Evolutionary conservation across 2,888 invertebrate genomes (phyloP), one percentile per base, ranked within the genome.

Genomic region (Heterodera filipjevi): DNA sequence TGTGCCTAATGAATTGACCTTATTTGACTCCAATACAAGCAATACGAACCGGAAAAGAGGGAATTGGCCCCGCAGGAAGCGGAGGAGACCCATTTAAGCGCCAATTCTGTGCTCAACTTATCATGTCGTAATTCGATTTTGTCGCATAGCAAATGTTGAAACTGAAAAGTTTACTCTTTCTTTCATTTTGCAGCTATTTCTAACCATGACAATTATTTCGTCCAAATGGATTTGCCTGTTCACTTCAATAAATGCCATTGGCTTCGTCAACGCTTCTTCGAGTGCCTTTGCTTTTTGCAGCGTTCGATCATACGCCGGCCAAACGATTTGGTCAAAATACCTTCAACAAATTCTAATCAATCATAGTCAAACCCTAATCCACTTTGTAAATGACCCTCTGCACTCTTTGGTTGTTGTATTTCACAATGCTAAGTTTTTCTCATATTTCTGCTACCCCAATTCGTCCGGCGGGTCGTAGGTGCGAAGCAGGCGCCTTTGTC

Each of bases 391-490:
- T n/a, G n/a, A n/a, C n/a, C n/a, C n/a, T n/a, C n/a, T n/a, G n/a
- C n/a, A n/a, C n/a, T n/a, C n/a, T n/a, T n/a, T n/a, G n/a, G n/a
- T n/a, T n/a, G n/a, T n/a, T n/a, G n/a, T n/a, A n/a, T n/a, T n/a
- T n/a, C n/a, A n/a, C n/a, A n/a, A n/a, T n/a, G n/a, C n/a, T n/a
- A n/a, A n/a, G n/a, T n/a, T n/a, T n/a, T n/a, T n/a, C n/a, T n/a
- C n/a, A n/a, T n/a, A n/a, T n/a, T n/a, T n/a, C n/a, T n/a, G n/a
- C n/a, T 96, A 96, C 0, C 95, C 94, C 0, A 92, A 93, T 2
- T 93, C 91, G 91, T 96, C 95, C 0, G 95, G 94, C 32, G 96
- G 96, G 76, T 93, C 92, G 89, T 96, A 96, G 53, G 76, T 71
- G 0, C 88, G 83, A 12, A 66, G 66, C 10, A 71, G 78, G 12